Conservation (phyloP, 2,797 vertebrate species). For the Graptemys geographica region DNA sequence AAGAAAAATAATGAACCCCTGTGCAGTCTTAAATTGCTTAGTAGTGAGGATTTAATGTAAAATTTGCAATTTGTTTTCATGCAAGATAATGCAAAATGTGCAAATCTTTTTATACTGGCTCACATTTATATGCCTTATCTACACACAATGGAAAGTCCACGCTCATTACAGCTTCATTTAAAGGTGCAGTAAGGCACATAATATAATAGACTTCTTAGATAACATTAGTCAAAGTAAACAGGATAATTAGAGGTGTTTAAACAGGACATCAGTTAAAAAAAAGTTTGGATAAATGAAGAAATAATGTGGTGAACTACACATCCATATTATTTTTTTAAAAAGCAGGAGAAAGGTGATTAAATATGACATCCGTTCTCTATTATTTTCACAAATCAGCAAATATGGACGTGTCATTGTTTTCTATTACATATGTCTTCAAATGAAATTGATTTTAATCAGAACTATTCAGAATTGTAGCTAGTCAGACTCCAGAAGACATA, state of each 20-base stretch:
- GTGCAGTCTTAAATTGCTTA: conserved; percentile 29
- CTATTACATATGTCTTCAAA: background rate
- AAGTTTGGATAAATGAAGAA: background rate
- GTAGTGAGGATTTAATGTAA: conserved; percentile 22
- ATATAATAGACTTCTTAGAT: background rate
- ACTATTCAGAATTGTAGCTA: background rate
- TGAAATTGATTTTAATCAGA: conserved; percentile 8
- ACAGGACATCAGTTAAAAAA: background rate
- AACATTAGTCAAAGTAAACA: conserved; percentile 18
- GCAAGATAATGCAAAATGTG: conserved; percentile 5
- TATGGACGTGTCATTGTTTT: background rate
- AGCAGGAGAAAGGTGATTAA: background rate
- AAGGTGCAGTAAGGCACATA: background rate
- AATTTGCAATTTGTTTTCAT: conserved; percentile 34
- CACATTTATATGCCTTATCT: background rate
- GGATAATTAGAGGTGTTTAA: background rate
- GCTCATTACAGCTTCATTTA: background rate
- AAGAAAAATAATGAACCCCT: conserved; percentile 58
- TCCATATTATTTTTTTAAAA: background rate
- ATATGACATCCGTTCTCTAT: background rate
- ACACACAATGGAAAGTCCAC: background rate
- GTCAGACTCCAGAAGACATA: background rate
- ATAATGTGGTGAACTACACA: background rate
- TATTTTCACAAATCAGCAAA: background rate
- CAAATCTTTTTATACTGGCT: background rate